A percentile compares a stretch with the other conserved stretches of the same genome.
Evolutionary conservation across 2,113 vertebrate species (phyloP).

Genomic region (Bubalus kerabau): DNA sequence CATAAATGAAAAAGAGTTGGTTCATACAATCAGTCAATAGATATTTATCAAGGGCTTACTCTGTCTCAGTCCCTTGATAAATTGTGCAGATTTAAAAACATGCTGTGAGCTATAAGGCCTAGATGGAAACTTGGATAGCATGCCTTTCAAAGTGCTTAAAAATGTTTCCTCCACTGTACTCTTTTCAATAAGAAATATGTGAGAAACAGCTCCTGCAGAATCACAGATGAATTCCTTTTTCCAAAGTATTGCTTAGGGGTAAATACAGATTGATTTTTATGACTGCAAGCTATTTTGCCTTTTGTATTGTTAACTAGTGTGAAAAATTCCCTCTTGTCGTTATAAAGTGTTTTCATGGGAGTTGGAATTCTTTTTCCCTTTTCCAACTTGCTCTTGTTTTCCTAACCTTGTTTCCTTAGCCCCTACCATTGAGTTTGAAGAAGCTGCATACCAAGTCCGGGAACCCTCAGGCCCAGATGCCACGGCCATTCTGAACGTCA

Average conservation of each 20-base stretch:
- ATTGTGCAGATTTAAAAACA: conserved; percentile 4
- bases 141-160: not conserved
- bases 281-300: not conserved
- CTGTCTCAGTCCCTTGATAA: not conserved
- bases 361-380: not conserved
- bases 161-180: not conserved
- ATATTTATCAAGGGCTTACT: not conserved
- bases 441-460: conserved; percentile 90
- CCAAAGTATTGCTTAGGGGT: not conserved
- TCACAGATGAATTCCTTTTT: not conserved
- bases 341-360: not conserved
- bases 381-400: not conserved
- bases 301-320: not conserved
- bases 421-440: conserved; percentile 92
- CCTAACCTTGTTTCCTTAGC: conserved; percentile 72
- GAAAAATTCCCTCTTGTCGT: not conserved
- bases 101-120: not conserved
- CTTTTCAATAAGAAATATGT: conserved; percentile 36
- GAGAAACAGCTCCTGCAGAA: not conserved
- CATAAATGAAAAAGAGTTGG: not conserved
- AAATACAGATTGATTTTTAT: not conserved
- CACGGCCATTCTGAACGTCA: conserved; percentile 86
- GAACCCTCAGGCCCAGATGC: conserved; percentile 92
- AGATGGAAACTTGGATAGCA: not conserved
- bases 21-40: not conserved